Base-by-base conservation (phyloP, 2,113 vertebrate genomes). In the Centropus bengalensis region DNA sequence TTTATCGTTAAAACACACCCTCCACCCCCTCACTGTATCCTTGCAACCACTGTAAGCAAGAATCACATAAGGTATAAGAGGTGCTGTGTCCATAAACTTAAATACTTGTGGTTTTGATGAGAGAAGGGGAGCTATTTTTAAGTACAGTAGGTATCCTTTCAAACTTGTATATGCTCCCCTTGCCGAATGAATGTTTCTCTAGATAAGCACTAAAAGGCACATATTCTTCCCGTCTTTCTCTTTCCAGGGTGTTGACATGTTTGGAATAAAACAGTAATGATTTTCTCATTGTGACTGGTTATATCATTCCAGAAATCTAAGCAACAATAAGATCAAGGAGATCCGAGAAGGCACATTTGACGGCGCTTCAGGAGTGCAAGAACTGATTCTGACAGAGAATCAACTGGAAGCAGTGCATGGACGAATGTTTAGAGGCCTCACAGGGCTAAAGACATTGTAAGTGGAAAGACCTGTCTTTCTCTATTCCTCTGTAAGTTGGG, bases 301-400 rank as follows among this genome's bases (percentile, higher is more conserved):
- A 38, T 87, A 28, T 70, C 68, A 79, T 78, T 96, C 23, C 95
- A 99, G 99, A 98, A 99, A 99, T 82, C 97, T 99, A 56, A 99
- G 99, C 86, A 99, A 99, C 98, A 99, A 99, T 80, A 99, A 99
- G 96, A 98, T 99, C 97, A 98, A 98, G 96, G 99, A 99, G 89
- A 98, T 99, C 62, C 98, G 98, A 6, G 99, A 99, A 77, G 99
- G 99, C 2, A 79, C 96, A 1, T 99, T 99, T 14, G 99, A 99
- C 0, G 99, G 99, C 2, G 98, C 99, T 0, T 96, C 94, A 2
- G 98, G 98, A 2, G 98, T 99, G 86, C 96, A 98, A 97, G 99
- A 99, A 91, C 97, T 99, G 91, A 97, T 99, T 94, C 97, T 99
- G 94, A 99, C 99, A 0, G 99, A 99, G 71, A 99, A 99, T 98